phyloP scores from a whole-genome alignment of 2,888 invertebrate genomes.

The Oligia fasciuncula region DNA sequence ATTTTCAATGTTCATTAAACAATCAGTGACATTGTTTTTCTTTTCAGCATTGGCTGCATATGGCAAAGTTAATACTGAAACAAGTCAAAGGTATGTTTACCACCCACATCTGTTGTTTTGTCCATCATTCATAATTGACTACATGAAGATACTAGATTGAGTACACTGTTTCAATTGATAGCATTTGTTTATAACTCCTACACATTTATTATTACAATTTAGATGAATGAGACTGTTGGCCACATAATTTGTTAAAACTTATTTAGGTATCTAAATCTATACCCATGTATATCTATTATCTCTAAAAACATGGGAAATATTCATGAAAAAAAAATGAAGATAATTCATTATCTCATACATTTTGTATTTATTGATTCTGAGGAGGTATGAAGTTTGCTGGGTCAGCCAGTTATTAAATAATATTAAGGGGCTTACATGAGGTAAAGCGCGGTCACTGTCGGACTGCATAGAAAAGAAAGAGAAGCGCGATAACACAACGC shows the following conservation, averaged over 20 bases:
- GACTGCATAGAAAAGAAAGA: too few relatives aligned
- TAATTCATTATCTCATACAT: too few relatives aligned
- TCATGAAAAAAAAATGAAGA: too few relatives aligned
- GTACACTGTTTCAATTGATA: conserved; percentile 10
- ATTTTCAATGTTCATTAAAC: conserved; percentile 1
- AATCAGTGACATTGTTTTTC: conserved; percentile 16
- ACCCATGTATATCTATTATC: too few relatives aligned
- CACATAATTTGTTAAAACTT: neutral
- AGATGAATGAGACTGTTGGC: neutral
- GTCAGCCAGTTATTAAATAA: too few relatives aligned
- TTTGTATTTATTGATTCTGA: too few relatives aligned
- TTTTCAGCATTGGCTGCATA: conserved; percentile 98
- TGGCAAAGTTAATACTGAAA: conserved; percentile 96
- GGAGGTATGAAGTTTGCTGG: too few relatives aligned
- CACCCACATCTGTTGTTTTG: conserved; percentile 16
- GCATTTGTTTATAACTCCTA: conserved; percentile 18
- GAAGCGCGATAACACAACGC: too few relatives aligned
- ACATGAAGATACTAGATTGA: too few relatives aligned
- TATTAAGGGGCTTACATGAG: too few relatives aligned
- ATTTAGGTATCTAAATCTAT: conserved; percentile 1
- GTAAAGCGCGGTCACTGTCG: too few relatives aligned
- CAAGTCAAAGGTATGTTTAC: conserved; percentile 95
- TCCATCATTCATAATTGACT: conserved; percentile 10
- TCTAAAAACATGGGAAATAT: too few relatives aligned
- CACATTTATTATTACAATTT: conserved; percentile 9